Evolutionary conservation across 2,888 invertebrate genomes (phyloP).

Genomic region (Pandemis cinnamomeana): DNA sequence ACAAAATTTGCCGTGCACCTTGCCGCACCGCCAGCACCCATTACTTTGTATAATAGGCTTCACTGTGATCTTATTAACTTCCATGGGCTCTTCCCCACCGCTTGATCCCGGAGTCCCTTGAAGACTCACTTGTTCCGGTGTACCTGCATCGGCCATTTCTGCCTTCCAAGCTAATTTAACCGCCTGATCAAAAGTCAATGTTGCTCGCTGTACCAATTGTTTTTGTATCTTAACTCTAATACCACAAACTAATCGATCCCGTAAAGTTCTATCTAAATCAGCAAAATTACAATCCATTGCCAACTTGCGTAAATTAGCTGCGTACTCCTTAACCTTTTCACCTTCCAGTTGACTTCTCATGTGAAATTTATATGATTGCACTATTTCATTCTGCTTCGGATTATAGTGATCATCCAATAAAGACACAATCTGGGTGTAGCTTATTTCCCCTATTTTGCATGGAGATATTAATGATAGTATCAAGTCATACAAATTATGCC

Average conservation of each 20-base stretch:
- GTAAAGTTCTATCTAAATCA: slow-evolving; percentile 18
- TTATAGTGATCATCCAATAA: slow-evolving; percentile 53
- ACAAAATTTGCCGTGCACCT: no score
- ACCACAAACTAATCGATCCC: slow-evolving; percentile 23
- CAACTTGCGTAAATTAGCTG: slow-evolving; percentile 1
- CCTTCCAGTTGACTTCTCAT: slow-evolving; percentile 19
- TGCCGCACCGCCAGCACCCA: no score
- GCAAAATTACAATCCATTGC: slow-evolving; percentile 20
- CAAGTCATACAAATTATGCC: neutral
- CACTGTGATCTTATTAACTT: neutral
- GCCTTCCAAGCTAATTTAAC: neutral
- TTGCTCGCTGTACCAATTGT: neutral
- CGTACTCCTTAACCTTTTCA: slow-evolving; percentile 14
- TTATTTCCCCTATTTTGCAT: neutral
- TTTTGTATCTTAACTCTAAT: slow-evolving; percentile 25
- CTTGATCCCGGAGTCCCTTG: neutral
- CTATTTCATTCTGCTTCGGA: slow-evolving; percentile 42
- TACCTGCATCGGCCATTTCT: neutral
- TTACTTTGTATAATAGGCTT: neutral
- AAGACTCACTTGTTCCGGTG: neutral
- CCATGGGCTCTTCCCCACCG: neutral
- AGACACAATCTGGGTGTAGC: neutral
- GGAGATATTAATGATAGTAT: neutral
- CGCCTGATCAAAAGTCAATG: slow-evolving; percentile 2
- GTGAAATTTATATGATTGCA: slow-evolving; percentile 5